Evolutionary conservation across 2,797 vertebrate species (phyloP).

Genomic region (Linurgus olivaceus): DNA sequence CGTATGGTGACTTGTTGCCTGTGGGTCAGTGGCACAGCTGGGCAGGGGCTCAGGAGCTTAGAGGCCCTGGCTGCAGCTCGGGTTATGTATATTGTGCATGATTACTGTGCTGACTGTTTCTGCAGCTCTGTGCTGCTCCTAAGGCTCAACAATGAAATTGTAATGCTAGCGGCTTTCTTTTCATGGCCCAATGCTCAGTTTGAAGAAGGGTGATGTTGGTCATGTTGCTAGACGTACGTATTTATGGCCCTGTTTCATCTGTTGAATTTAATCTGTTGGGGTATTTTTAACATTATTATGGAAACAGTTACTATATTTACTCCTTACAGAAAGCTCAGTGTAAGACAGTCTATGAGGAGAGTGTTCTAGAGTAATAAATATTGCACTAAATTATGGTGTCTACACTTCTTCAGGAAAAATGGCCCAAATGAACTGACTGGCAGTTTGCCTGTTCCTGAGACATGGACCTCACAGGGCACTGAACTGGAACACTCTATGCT

Average conservation of each 20-base stretch:
- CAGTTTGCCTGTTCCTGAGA: not conserved
- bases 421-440: conserved; percentile 19
- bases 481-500: not conserved
- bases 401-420: not conserved
- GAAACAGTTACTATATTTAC: conserved; percentile 69
- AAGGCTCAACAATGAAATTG: not conserved
- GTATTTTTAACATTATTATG: conserved; percentile 60
- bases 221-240: conserved; percentile 41
- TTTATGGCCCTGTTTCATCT: conserved; percentile 55
- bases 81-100: not conserved
- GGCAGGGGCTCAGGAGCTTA: not conserved
- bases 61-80: not conserved
- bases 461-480: not conserved
- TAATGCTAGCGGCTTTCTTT: conserved; percentile 12
- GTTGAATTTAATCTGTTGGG: conserved; percentile 28
- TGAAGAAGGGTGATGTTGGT: conserved; percentile 56
- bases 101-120: not conserved
- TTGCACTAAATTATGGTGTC: not conserved
- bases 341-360: not conserved
- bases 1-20: not conserved
- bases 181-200: conserved; percentile 45
- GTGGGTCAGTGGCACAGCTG: not conserved
- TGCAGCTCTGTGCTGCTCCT: not conserved
- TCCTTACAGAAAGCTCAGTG: not conserved
- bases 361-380: not conserved